Evolutionary conservation across 2,113 vertebrate species (phyloP).

Genomic region (Herpailurus yagouaroundi): DNA sequence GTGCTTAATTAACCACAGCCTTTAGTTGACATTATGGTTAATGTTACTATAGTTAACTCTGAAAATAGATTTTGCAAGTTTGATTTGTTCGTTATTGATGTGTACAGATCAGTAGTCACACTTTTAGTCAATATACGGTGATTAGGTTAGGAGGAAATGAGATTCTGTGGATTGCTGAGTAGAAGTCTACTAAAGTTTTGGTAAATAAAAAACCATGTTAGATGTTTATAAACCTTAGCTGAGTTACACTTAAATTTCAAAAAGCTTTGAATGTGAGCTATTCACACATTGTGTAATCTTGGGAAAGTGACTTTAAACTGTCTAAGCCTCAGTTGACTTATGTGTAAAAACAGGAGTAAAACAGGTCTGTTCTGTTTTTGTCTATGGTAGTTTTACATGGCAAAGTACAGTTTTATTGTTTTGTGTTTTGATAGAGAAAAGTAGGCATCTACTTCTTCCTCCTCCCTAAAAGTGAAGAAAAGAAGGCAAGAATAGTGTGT

Average conservation of each 20-base stretch:
- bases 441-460: not conserved
- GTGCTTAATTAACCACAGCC: not conserved
- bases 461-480: not conserved
- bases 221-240: not conserved
- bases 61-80: not conserved
- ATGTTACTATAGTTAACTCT: not conserved
- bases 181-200: not conserved
- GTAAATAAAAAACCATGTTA: not conserved
- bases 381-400: not conserved
- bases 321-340: not conserved
- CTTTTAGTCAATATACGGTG: not conserved
- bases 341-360: not conserved
- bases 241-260: not conserved
- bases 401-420: not conserved
- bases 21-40: not conserved
- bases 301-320: not conserved
- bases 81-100: not conserved
- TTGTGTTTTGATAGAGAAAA: not conserved
- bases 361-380: not conserved
- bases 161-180: not conserved
- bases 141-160: not conserved
- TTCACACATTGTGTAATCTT: not conserved
- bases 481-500: not conserved
- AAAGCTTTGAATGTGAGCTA: not conserved
- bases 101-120: not conserved